These are phyloP conservation scores for Lysandra bellargus DNA, from an alignment of 2,888 invertebrate species.

Conservation along the genomic window DNA sequence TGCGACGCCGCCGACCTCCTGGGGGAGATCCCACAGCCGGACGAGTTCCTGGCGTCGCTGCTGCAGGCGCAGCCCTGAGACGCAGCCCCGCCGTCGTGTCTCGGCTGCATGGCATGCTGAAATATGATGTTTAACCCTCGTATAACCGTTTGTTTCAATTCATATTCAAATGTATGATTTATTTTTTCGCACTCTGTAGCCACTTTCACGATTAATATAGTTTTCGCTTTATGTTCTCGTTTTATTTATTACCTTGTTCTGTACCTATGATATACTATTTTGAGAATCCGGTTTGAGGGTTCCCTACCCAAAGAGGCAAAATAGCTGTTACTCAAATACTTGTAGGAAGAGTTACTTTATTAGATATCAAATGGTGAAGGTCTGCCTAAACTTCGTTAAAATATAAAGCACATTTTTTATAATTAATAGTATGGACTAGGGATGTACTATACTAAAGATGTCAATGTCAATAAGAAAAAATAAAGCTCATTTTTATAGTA, in stretches of 20 bases:
- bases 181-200: slow-evolving; percentile 37
- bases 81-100: slow-evolving; percentile 51
- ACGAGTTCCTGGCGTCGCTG: slow-evolving; percentile 62
- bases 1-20: slow-evolving; percentile 94
- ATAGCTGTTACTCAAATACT: no score
- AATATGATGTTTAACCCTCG: not conserved
- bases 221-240: slow-evolving; percentile 45
- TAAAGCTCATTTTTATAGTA: no score
- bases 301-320: no score
- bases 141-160: slow-evolving; percentile 33
- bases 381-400: no score
- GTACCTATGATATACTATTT: not conserved
- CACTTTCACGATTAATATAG: slow-evolving; percentile 45
- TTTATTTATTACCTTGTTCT: slow-evolving; percentile 37
- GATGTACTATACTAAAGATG: no score
- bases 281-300: not conserved
- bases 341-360: no score
- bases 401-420: no score
- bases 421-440: no score
- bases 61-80: slow-evolving; percentile 66
- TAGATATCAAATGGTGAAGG: no score
- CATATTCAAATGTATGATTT: slow-evolving; percentile 33
- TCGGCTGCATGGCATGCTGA: slow-evolving; percentile 57
- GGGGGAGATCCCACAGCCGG: slow-evolving; percentile 84
- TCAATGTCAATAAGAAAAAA: no score